A percentile compares a stretch with the other conserved stretches of the same genome.
phyloP scores from a whole-genome alignment of 2,888 invertebrate species.

The Phlogophora meticulosa region DNA sequence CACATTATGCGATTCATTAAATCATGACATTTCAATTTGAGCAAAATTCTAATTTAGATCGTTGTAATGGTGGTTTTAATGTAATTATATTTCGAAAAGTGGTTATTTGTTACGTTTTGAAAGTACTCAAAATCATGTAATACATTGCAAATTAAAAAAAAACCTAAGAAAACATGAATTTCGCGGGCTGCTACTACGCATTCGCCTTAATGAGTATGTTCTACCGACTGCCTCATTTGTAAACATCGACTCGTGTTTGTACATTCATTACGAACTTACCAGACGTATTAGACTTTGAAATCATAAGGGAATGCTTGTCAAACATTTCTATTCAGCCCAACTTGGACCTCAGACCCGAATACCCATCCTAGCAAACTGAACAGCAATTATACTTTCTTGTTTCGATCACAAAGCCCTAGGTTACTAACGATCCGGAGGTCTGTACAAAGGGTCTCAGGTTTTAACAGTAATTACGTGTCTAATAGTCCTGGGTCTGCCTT shows the following conservation, averaged over 20 bases:
- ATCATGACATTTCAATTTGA: no score
- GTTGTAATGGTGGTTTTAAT: no score
- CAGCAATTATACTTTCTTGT: constrained; percentile 42
- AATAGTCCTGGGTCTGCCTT: constrained; percentile 52
- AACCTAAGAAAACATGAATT: no score
- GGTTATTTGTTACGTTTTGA: no score
- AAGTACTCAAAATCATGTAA: no score
- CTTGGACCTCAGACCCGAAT: neutral
- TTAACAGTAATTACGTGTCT: constrained; percentile 70
- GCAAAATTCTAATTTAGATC: no score
- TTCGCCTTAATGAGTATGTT: no score
- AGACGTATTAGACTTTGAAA: constrained; percentile 42
- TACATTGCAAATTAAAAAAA: no score
- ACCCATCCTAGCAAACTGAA: constrained; percentile 3
- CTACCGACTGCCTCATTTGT: constrained; percentile 21
- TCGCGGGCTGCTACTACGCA: no score
- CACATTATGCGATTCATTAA: no score
- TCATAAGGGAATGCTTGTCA: constrained; percentile 25
- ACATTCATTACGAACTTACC: constrained; percentile 34
- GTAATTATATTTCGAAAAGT: no score
- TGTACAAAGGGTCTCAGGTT: constrained; percentile 38
- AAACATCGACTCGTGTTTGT: constrained; percentile 18
- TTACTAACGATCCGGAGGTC: constrained; percentile 29
- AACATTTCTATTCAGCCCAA: constrained; percentile 24
- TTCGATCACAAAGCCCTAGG: constrained; percentile 29